phyloP scores from a whole-genome alignment of 2,113 vertebrate species.

The Platysternon megacephalum region DNA sequence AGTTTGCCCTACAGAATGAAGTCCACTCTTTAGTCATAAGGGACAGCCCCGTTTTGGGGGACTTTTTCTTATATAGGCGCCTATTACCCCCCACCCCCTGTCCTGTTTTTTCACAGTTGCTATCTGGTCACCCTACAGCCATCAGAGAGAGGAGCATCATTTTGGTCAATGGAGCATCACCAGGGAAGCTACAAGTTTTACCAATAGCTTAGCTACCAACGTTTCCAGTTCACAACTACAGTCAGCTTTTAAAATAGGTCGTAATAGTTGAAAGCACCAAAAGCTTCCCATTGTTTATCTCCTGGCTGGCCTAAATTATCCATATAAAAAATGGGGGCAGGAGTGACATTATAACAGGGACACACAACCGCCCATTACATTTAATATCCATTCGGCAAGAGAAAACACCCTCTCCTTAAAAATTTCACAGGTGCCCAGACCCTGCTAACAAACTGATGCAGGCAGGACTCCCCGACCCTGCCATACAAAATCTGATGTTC shows the following conservation, averaged over 20 bases:
- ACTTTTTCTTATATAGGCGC: too few relatives aligned
- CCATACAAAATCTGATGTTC: not conserved
- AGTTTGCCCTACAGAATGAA: not conserved
- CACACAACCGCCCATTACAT: not conserved
- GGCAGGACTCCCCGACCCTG: accelerated
- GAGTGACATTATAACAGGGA: not conserved
- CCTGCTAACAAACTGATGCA: not conserved
- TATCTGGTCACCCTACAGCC: too few relatives aligned
- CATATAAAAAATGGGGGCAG: not conserved
- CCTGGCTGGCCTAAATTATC: not conserved
- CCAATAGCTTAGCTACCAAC: not conserved
- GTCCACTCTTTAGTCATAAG: not conserved
- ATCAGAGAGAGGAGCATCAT: not conserved
- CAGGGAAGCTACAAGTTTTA: not conserved
- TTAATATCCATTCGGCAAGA: not conserved
- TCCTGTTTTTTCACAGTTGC: too few relatives aligned
- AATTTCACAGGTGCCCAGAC: not conserved
- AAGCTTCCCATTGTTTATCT: not conserved
- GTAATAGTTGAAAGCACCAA: not conserved
- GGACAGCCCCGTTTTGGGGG: too few relatives aligned
- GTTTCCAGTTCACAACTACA: not conserved
- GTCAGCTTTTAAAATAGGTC: not conserved
- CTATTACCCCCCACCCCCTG: too few relatives aligned
- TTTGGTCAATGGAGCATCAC: not conserved
- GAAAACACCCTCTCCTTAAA: not conserved